Base-by-base conservation (phyloP, 2,888 invertebrate genomes). In the Drosophila affinis region DNA sequence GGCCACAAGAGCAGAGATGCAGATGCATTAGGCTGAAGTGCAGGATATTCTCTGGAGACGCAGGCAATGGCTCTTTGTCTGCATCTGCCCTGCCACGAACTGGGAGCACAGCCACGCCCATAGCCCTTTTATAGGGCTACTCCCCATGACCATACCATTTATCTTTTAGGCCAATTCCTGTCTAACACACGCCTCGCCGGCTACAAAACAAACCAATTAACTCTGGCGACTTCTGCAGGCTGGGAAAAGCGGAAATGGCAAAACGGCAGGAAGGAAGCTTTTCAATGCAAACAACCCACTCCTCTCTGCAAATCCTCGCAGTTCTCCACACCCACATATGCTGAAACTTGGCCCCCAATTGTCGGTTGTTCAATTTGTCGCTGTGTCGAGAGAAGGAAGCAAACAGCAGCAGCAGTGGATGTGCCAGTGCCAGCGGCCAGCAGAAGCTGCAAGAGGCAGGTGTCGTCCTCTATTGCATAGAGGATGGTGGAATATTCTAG, bases 181-280 rank as follows among this genome's bases (percentile, higher is more conserved):
- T 39, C 39, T 6, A 39, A 14, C 6, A 7, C 39, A 14, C 14
- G 6, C 65, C 77, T 7, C 39, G 14, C 65, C 70, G 77, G 67
- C 71, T 75, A 81, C 74, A 85, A 79, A 85, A 79, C 75, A 71
- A 88, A 75, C 72, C 88, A 84, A 89, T 89, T 87, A 87, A 81
- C 63, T 83, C 87, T 69, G 73, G 81, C 68, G 62, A 62, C 67
- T 68, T 58, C 52, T 60, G 55, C 27, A 52, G 49, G 60, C 49
- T 47, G 18, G 12, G 55, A 27, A 68, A 78, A 72, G 39, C 72
- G 78, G 69, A 84, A 73, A 72, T 78, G 61, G 57, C 61, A 53
- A 62, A 77, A 62, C 69, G 69, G 60, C 67, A 69, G 77, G 67
- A 75, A 77, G 68, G 67, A 75, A 77, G 68, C 71, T 59, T 67